Percentiles rank a stretch among this genome's conserved stretches.
Conservation (phyloP, 2,797 vertebrate genomes). For the Rhinella marina region DNA sequence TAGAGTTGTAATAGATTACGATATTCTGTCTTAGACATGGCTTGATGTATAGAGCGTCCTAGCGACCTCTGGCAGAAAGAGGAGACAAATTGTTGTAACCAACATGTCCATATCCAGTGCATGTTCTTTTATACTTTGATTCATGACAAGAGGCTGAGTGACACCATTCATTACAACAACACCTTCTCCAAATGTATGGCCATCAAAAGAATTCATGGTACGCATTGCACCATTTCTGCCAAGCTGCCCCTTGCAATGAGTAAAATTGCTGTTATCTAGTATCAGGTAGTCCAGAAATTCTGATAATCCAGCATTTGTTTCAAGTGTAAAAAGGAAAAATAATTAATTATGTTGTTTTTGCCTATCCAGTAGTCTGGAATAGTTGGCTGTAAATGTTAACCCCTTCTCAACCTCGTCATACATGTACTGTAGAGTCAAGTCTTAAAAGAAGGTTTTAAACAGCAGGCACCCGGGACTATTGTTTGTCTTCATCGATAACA, state of each 20-base stretch:
- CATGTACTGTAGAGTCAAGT: too few species aligned
- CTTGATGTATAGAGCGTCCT: conserved; percentile 35
- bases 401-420: too few species aligned
- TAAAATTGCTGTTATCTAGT: neutral
- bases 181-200: neutral
- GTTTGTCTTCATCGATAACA: too few species aligned
- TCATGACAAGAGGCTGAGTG: conserved; percentile 24
- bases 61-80: conserved; percentile 5
- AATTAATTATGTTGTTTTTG: neutral
- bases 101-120: neutral
- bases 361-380: neutral
- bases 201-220: neutral
- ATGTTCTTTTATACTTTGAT: conserved; percentile 16
- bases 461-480: too few species aligned
- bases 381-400: too few species aligned
- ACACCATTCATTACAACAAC: conserved; percentile 24
- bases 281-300: neutral
- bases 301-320: neutral
- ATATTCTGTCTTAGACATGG: conserved; percentile 20
- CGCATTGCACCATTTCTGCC: neutral
- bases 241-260: neutral
- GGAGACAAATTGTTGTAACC: conserved; percentile 31
- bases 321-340: neutral
- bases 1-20: conserved; percentile 26
- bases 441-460: too few species aligned